Evolutionary conservation across 2,888 invertebrate genomes (phyloP), one percentile per base, ranked within the genome.

Genomic region (Hololepta plana): DNA sequence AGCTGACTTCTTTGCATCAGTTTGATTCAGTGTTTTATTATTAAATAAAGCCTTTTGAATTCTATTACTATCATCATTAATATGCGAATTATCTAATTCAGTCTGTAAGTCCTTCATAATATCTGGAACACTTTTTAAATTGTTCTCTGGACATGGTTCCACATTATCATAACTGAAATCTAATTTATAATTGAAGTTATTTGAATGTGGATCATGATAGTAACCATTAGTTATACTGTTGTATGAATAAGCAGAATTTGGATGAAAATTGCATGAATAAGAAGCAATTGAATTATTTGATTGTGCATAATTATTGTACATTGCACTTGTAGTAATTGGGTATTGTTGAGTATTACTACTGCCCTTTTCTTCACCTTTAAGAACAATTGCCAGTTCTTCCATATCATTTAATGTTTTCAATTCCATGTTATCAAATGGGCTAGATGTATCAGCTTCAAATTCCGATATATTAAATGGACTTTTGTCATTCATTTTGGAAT

Each of bases 401-500:
- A 88, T 72, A 46, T 90, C 88, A 57, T 91, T 88, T 31, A 91
- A 77, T 20, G 85, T 82, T 55, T 88, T 85, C 27, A 91, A 53
- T 56, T 85, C 88, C 55, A 87, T 74, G 57, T 81, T 85, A 58
- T 91, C 90, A 57, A 91, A 91, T 1, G 90, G 90, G 50, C 84
- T 87, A 27, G 84, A 82, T 25, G 80, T 84, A 47, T 87, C 87
- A 47, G 79, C 72, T 53, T 90, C 90, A 59, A 91, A 91, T 52
- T 90, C 88, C 35, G 74, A 75, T 46, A 67, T 60, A 53, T 54
- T 65, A 51, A 43, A 52, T 3, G 52, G 46, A 29, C 48, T 51
- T 31, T 45, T 46, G 34, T 45, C 45, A 14, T 32, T 38, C 14
- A 39, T 29, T 26, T 37, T 40, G 29, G 31, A 30, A 23, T 27